A percentile compares a stretch with the other conserved stretches of the same genome.
These are phyloP conservation scores for Oikopleura dioica DNA, from an alignment of 23 tunicate species.

Conservation along the genomic window DNA sequence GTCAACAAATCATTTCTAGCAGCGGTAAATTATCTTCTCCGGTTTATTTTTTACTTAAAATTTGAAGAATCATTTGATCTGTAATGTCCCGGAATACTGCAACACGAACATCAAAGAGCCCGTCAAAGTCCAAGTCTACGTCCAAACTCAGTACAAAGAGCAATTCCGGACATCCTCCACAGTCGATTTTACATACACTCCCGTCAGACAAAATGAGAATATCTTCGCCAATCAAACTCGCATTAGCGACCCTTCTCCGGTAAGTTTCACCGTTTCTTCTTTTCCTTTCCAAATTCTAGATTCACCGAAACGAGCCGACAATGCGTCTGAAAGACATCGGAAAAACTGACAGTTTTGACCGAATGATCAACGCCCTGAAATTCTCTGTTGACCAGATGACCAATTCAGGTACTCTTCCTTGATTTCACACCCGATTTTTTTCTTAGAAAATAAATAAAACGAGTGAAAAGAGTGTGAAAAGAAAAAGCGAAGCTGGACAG, in stretches of 20 bases:
- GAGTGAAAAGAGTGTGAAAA: too few relatives aligned
- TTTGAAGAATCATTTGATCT: background rate
- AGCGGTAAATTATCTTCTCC: background rate
- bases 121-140: background rate
- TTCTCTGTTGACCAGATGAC: background rate
- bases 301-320: too few relatives aligned
- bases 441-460: too few relatives aligned
- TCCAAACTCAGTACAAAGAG: background rate
- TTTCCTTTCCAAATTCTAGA: too few relatives aligned
- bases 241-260: too few relatives aligned
- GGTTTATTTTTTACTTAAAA: background rate
- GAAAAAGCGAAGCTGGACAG: too few relatives aligned
- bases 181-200: background rate
- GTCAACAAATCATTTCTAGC: background rate
- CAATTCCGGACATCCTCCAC: background rate
- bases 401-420: too few relatives aligned
- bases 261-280: too few relatives aligned
- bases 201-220: too few relatives aligned
- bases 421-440: too few relatives aligned
- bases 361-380: background rate
- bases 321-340: background rate
- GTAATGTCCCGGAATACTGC: background rate
- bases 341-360: background rate
- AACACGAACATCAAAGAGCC: background rate
- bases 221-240: too few relatives aligned